Evolutionary conservation across 2,113 vertebrate species (phyloP), one percentile per base, ranked within the genome.

Genomic region (Ochotona curzoniae): DNA sequence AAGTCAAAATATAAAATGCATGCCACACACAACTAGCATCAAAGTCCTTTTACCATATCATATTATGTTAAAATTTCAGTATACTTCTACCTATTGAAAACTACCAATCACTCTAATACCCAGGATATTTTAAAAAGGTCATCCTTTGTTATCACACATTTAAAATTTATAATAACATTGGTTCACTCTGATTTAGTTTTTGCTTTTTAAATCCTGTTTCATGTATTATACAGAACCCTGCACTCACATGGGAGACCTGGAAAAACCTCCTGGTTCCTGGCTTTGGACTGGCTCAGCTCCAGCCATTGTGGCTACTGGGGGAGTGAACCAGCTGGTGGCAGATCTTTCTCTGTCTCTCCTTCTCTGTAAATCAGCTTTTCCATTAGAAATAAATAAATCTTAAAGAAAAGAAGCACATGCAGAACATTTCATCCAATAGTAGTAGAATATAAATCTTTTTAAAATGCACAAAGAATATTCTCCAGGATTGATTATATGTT

Each of bases 21-120:
- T 83, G 79, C 74, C 63, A 92, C 83, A 95, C 61, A 93, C 80
- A 93, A 87, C 79, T 94, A 64, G 38, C 83, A 75, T 54, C 84
- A 95, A 57, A 96, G 70, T 90, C 83, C 74, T 71, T 93, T 93
- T 32, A 35, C 76, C 51, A n/a, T 79, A 92, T 66, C 74, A 54
- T 92, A 21, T 25, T 69, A 44, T 94, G 92, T 89, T 76, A 89
- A 95, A 96, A 80, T n/a, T 32, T 78, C 32, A 76, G 11, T 75
- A 44, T 75, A 18, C 60, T 90, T 78, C 64, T 91, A 75, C 76
- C 76, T 93, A 80, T 2, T 85, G 54, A 84, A 18, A 93, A 88
- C 73, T 74, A 86, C 47, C 66, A 86, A 89, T 78, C 93, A 84
- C 91, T 71, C 49, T 95, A 90, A 86, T 64, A 86, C 28, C 91